phyloP scores from a whole-genome alignment of 2,113 vertebrate species.

The Thryonomys swinderianus region DNA sequence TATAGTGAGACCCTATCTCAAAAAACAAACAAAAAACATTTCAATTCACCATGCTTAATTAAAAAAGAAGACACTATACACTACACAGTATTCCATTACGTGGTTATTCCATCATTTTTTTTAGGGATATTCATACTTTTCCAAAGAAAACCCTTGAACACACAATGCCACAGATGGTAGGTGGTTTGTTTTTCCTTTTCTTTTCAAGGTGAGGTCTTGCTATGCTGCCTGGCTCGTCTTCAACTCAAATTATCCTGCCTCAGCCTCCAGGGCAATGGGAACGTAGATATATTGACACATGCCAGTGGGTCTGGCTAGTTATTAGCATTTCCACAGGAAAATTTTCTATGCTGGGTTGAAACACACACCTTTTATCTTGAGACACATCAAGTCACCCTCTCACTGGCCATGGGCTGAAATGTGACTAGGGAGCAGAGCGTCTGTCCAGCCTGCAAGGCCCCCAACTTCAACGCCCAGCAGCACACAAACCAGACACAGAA shows the following conservation, averaged over 20 bases:
- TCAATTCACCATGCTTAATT: too few relatives aligned
- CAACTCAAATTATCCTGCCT: background rate
- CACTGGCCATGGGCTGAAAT: background rate
- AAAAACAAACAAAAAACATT: too few relatives aligned
- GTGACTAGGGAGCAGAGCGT: background rate
- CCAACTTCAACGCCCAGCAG: background rate
- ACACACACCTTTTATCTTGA: slow-evolving; percentile 1
- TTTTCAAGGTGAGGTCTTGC: background rate
- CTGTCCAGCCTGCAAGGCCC: background rate
- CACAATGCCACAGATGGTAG: background rate
- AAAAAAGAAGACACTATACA: too few relatives aligned
- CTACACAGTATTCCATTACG: background rate
- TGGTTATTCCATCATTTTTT: background rate
- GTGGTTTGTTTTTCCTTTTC: background rate
- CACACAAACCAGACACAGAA: background rate
- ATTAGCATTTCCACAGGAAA: slow-evolving; percentile 8
- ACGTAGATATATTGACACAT: background rate
- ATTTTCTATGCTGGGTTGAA: background rate
- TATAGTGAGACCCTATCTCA: too few relatives aligned
- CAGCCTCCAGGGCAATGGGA: background rate
- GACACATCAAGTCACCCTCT: background rate
- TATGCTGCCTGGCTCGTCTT: background rate
- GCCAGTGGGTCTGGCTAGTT: background rate
- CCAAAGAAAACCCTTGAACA: slow-evolving; percentile 22
- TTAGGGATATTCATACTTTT: slow-evolving; percentile 23